Evolutionary conservation across 2,888 invertebrate species (phyloP), one percentile per base, ranked within the genome.

Genomic region (Listrodromus nycthemerus): DNA sequence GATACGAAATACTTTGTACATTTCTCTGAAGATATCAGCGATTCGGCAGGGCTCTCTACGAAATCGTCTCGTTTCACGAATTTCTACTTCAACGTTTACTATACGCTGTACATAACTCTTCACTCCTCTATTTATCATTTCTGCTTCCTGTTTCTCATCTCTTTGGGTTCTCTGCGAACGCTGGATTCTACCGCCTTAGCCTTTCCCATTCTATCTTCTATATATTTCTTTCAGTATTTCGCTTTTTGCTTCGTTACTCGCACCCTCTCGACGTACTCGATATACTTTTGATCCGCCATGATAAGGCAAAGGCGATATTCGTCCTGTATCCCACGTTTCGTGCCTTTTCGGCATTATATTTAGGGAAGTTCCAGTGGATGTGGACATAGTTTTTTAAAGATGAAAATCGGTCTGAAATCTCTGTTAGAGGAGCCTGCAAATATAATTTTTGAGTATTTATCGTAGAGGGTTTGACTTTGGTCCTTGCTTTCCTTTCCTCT

Each of bases 1-100:
- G 73, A 84, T 82, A 65, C 74, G 78, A 24, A 77, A 82, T 82
- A 74, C 82, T 69, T 70, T 74, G 65, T 82, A 78, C 78, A 78
- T 74, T 27, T 74, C 76, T 50, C n/a, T 13, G 67, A 63, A 30
- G 74, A 77, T 82, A 78, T 82, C 73, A 69, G 65, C 55, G 45
- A 78, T 73, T 50, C 52, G 45, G 61, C 71, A 19, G n/a, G 27
- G 27, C 55, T 24, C 52, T 52, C 30, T 21, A 37, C 41, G 30
- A 30, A 21, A 74, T 78, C 71, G 27, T 66, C 77, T 70, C 73
- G 58, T 82, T 63, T 73, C 77, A 45, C 73, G 78, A 82, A 55
- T 82, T 48, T 74, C 84, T 45, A 58, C 84, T 80, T 78, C 58
- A 70, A 33, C 74, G 61, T 66, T 71, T 71, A 77, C 48, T 65